Evolutionary conservation across 92 coral and sea anemone species (phyloP).

Genomic region (Micromussa lordhowensis): DNA sequence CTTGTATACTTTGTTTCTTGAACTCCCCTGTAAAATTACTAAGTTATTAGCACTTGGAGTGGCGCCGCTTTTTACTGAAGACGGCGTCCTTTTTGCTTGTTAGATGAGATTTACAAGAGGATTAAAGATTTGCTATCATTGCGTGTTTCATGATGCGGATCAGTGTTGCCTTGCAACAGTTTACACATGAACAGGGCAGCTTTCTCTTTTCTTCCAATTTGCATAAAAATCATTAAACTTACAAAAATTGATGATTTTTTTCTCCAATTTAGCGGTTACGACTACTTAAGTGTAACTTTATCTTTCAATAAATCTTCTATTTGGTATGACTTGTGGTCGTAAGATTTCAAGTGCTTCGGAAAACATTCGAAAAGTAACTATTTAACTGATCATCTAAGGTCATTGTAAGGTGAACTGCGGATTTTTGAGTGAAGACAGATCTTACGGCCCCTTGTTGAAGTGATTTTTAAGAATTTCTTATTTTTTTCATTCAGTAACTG

Average conservation of each 20-base stretch:
- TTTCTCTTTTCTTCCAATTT: not conserved
- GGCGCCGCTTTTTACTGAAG: constrained; percentile 31
- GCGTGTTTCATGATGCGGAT: constrained; percentile 27
- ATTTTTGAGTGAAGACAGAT: not conserved
- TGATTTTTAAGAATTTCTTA: not conserved
- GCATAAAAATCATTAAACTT: not conserved
- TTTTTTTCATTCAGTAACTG: not conserved
- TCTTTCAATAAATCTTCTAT: constrained; percentile 16
- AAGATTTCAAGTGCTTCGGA: constrained; percentile 22
- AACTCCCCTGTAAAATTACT: constrained; percentile 37
- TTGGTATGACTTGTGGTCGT: constrained; percentile 8
- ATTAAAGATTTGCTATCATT: constrained; percentile 24
- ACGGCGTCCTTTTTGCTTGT: constrained; percentile 47
- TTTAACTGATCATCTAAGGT: constrained; percentile 1
- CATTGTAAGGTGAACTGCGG: not conserved
- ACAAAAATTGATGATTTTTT: constrained; percentile 2
- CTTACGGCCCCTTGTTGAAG: not conserved
- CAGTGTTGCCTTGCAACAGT: constrained; percentile 22
- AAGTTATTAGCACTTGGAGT: constrained; percentile 58
- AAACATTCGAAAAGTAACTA: constrained; percentile 24
- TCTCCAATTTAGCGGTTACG: constrained; percentile 24
- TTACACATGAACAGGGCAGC: not conserved
- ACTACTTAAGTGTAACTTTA: not conserved
- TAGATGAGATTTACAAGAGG: constrained; percentile 45
- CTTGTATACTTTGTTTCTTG: constrained; percentile 47